These are phyloP conservation scores for Crepidodera aurea DNA, from an alignment of 2,888 invertebrate species.

Conservation along the genomic window DNA sequence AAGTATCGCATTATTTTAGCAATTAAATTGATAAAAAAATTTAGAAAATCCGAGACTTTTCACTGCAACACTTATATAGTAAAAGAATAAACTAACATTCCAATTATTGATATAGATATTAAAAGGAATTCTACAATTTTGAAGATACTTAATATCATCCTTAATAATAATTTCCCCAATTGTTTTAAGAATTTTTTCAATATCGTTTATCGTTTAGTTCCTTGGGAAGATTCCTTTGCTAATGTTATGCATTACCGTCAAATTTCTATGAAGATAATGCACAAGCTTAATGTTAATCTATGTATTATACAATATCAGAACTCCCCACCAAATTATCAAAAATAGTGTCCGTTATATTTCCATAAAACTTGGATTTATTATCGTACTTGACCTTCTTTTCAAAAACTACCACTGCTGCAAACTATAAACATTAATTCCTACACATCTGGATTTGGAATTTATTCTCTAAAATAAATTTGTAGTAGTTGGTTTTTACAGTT, in stretches of 20 bases:
- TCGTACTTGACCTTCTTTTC: background rate
- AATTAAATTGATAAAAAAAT: background rate
- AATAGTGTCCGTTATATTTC: background rate
- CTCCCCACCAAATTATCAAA: background rate
- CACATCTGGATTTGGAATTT: too few relatives aligned
- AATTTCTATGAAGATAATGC: slow-evolving; percentile 16
- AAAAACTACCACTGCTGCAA: too few relatives aligned
- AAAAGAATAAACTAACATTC: slow-evolving; percentile 9
- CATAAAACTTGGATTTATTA: background rate
- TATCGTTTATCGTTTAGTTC: slow-evolving; percentile 1
- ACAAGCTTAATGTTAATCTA: slow-evolving; percentile 15
- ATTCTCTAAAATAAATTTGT: too few relatives aligned
- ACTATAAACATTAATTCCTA: too few relatives aligned
- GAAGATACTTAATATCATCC: slow-evolving; percentile 13
- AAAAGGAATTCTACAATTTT: slow-evolving; percentile 14
- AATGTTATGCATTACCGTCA: slow-evolving; percentile 15
- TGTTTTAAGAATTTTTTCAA: background rate
- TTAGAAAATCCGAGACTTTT: slow-evolving; percentile 14
- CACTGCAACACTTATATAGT: slow-evolving; percentile 9
- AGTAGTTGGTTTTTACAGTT: too few relatives aligned
- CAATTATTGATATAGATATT: slow-evolving; percentile 10
- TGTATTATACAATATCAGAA: slow-evolving; percentile 21
- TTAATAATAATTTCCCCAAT: slow-evolving; percentile 6
- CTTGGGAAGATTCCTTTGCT: slow-evolving; percentile 24
- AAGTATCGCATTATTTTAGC: slow-evolving; percentile 5